These are phyloP conservation scores for Drosophila tanythrix DNA, from an alignment of 2,888 invertebrate species.

Conservation along the genomic window DNA sequence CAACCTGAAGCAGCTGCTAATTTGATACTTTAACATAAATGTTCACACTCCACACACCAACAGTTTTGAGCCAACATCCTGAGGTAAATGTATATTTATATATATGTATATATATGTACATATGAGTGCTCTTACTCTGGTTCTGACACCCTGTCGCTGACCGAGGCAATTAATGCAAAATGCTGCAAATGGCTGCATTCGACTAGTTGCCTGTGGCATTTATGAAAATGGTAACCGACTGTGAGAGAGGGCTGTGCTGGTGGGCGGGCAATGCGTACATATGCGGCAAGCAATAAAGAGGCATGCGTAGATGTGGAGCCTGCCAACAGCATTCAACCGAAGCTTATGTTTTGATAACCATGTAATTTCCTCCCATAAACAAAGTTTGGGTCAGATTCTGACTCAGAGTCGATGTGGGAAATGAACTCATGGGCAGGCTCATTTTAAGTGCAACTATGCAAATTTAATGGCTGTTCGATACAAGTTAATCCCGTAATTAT, in stretches of 20 bases:
- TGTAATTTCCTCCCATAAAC: slow-evolving; percentile 76
- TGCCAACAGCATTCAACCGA: slow-evolving; percentile 59
- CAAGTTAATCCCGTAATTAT: slow-evolving; percentile 13
- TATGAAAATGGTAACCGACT: background rate
- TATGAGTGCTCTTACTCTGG: background rate
- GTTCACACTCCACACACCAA: slow-evolving; percentile 30
- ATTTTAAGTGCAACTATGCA: slow-evolving; percentile 28
- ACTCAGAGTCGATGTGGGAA: slow-evolving; percentile 14
- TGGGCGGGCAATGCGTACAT: background rate
- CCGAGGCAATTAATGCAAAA: slow-evolving; percentile 64
- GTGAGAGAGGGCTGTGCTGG: background rate
- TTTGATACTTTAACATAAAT: slow-evolving; percentile 24
- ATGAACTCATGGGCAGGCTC: slow-evolving; percentile 11
- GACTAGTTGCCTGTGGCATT: slow-evolving; percentile 9
- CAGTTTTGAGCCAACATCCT: slow-evolving; percentile 21
- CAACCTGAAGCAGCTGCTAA: slow-evolving; percentile 21
- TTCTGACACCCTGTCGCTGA: slow-evolving; percentile 11
- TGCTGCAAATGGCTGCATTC: slow-evolving; percentile 39
- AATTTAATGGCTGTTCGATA: slow-evolving; percentile 10
- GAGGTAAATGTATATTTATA: background rate
- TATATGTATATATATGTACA: background rate
- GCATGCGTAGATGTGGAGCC: background rate
- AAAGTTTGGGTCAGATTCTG: slow-evolving; percentile 35
- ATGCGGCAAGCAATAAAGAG: background rate
- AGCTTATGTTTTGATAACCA: slow-evolving; percentile 75